phyloP scores from a whole-genome alignment of 2,797 vertebrate species.

The Ficedula albicollis region DNA sequence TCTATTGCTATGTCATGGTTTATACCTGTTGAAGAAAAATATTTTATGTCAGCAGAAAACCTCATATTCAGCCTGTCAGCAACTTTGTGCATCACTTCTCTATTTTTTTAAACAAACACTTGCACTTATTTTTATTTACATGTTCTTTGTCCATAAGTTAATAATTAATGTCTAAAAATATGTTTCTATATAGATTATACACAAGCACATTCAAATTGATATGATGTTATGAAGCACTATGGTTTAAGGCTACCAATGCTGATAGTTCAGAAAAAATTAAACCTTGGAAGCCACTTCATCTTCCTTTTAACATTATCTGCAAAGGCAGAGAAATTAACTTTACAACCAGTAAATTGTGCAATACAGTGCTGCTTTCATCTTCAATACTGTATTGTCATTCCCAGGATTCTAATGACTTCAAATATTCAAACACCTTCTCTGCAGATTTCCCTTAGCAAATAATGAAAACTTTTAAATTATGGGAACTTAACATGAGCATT shows the following conservation, averaged over 20 bases:
- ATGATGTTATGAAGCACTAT: background rate
- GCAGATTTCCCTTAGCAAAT: background rate
- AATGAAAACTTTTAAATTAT: background rate
- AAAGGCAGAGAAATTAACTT: background rate
- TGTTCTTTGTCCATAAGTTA: background rate
- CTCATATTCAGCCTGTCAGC: background rate
- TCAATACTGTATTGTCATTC: background rate
- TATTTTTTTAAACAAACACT: background rate
- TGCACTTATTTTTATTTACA: background rate
- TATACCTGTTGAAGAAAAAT: constrained; percentile 76
- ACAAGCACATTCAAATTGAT: background rate
- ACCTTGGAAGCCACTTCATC: background rate
- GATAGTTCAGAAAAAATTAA: background rate
- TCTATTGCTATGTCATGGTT: constrained; percentile 86
- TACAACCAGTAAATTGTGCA: background rate
- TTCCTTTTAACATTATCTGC: background rate
- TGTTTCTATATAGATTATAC: background rate
- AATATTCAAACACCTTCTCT: background rate
- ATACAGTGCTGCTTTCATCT: background rate
- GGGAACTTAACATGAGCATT: background rate
- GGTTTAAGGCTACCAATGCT: background rate
- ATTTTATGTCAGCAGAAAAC: background rate
- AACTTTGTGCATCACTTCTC: background rate
- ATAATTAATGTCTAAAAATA: background rate
- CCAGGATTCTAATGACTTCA: background rate